These are phyloP conservation scores for Molossus molossus DNA, from an alignment of 2,797 vertebrate genomes.

Conservation along the genomic window DNA sequence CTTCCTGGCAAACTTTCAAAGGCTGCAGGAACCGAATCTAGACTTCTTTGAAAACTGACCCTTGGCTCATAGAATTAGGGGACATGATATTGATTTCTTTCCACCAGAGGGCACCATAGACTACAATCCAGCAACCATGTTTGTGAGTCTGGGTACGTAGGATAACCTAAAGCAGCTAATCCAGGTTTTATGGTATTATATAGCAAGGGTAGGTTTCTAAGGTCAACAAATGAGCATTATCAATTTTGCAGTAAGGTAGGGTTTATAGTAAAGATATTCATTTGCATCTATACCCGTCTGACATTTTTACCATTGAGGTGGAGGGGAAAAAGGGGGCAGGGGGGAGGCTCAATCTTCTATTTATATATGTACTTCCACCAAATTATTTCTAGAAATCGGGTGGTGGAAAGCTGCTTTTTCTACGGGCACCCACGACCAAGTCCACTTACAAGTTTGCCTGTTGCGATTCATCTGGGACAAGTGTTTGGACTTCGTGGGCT, in stretches of 20 bases:
- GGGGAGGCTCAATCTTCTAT: neutral
- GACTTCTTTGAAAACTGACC: neutral
- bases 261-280: slow-evolving; percentile 58
- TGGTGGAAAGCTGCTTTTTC: neutral
- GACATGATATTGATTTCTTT: slow-evolving; percentile 79
- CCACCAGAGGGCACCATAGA: slow-evolving; percentile 91
- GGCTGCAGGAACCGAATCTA: neutral
- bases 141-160: neutral
- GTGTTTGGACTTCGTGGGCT: neutral
- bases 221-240: neutral
- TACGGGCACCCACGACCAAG: neutral
- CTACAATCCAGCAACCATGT: slow-evolving; percentile 78
- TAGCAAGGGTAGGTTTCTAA: neutral
- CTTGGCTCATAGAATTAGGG: slow-evolving; percentile 24
- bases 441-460: neutral
- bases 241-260: slow-evolving; percentile 6
- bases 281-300: neutral
- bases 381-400: neutral
- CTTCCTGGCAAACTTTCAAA: neutral
- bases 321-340: neutral
- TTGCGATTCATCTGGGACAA: slow-evolving; percentile 29
- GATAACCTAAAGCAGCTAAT: neutral
- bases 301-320: neutral
- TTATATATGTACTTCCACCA: neutral
- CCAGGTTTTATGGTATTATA: slow-evolving; percentile 1